phyloP scores from a whole-genome alignment of 2,113 vertebrate species.

The Pardalotus punctatus region DNA sequence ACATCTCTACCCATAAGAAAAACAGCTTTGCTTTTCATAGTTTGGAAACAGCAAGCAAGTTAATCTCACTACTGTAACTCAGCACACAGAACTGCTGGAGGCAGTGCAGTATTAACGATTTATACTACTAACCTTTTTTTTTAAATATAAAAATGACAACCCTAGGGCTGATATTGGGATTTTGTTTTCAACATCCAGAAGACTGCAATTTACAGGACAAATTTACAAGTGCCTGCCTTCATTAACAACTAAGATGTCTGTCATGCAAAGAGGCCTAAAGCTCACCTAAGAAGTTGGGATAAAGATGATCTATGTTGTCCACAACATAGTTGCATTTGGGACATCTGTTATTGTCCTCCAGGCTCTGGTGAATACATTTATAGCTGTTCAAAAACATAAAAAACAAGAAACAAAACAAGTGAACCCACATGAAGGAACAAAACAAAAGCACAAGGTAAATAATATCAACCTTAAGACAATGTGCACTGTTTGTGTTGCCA shows the following conservation, averaged over 20 bases:
- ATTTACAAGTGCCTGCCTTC: background rate
- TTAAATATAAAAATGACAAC: background rate
- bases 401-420: background rate
- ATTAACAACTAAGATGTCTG: background rate
- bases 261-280: background rate
- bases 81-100: background rate
- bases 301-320: conserved; percentile 97
- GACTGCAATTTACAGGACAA: background rate
- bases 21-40: background rate
- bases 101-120: background rate
- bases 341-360: conserved; percentile 97
- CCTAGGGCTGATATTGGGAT: background rate
- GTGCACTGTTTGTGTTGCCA: background rate
- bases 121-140: background rate
- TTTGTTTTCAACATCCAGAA: background rate
- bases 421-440: background rate
- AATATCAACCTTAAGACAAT: background rate
- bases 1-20: background rate
- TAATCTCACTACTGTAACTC: background rate
- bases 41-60: background rate
- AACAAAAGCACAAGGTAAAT: background rate
- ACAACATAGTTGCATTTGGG: conserved; percentile 99
- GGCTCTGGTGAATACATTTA: conserved; percentile 96
- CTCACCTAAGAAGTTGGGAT: conserved; percentile 98
- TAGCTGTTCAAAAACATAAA: conserved; percentile 77